phyloP scores from a whole-genome alignment of 2,888 invertebrate species.

The Flabesymbios commensalis region DNA sequence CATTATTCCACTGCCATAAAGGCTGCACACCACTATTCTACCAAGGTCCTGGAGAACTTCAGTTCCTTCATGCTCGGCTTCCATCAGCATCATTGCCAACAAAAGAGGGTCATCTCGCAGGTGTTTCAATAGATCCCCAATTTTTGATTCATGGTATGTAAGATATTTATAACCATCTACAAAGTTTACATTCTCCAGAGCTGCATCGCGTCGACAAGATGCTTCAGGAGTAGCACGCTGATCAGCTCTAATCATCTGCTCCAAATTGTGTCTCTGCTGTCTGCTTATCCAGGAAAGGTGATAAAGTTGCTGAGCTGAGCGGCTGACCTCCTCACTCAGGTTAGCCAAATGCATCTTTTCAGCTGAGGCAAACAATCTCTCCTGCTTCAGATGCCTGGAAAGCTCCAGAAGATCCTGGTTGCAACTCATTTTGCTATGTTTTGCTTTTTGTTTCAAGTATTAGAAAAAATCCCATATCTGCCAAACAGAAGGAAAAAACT shows the following conservation, averaged over 20 bases:
- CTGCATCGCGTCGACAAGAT: constrained; percentile 75
- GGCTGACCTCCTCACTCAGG: constrained; percentile 58
- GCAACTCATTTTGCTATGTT: constrained; percentile 6
- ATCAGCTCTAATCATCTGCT: constrained; percentile 75
- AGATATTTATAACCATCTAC: constrained; percentile 69
- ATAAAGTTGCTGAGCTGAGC: constrained; percentile 67
- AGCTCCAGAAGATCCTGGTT: constrained; percentile 67
- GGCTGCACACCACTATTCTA: constrained; percentile 40
- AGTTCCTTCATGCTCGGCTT: constrained; percentile 68
- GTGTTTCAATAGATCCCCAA: constrained; percentile 73
- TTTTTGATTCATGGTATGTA: constrained; percentile 76
- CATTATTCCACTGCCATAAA: constrained; percentile 75
- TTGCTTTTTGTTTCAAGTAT: too few relatives aligned
- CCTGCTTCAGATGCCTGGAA: constrained; percentile 76
- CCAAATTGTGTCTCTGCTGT: constrained; percentile 70
- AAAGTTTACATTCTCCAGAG: constrained; percentile 67
- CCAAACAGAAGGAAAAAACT: too few relatives aligned
- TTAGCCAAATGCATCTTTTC: constrained; percentile 74
- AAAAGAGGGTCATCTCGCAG: constrained; percentile 73
- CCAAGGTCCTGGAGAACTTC: constrained; percentile 34
- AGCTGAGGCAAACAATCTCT: constrained; percentile 83
- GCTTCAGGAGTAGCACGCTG: constrained; percentile 77
- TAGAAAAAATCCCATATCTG: too few relatives aligned
- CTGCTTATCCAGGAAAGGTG: constrained; percentile 86
- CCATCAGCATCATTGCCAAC: constrained; percentile 72